phyloP scores from a whole-genome alignment of 1,140 invertebrate species.

The Bombyx mori region ASM3026992v2 NC_085119.1:3079501-3080000 shows the following conservation, averaged over 20 bases:
- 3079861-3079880: constrained; percentile 1
- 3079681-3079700: constrained; percentile 4
- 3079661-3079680: background rate
- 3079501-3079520: too few relatives aligned
- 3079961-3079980: too few relatives aligned
- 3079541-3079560: too few relatives aligned
- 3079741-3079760: constrained; percentile 8
- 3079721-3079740: background rate
- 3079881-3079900: too few relatives aligned
- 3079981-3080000: too few relatives aligned
- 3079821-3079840: constrained; percentile 70
- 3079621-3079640: background rate
- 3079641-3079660: background rate
- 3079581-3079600: too few relatives aligned
- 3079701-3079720: background rate
- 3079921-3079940: too few relatives aligned
- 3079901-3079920: too few relatives aligned
- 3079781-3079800: constrained; percentile 70
- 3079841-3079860: constrained; percentile 25
- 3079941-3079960: too few relatives aligned
- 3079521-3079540: too few relatives aligned
- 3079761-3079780: constrained; percentile 54
- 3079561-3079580: too few relatives aligned
- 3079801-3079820: constrained; percentile 87
- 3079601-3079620: too few relatives aligned